A percentile compares a stretch with the other conserved stretches of the same genome.
phyloP scores from a whole-genome alignment of 2,113 vertebrate species.

The Triplophysa siluroides region DNA sequence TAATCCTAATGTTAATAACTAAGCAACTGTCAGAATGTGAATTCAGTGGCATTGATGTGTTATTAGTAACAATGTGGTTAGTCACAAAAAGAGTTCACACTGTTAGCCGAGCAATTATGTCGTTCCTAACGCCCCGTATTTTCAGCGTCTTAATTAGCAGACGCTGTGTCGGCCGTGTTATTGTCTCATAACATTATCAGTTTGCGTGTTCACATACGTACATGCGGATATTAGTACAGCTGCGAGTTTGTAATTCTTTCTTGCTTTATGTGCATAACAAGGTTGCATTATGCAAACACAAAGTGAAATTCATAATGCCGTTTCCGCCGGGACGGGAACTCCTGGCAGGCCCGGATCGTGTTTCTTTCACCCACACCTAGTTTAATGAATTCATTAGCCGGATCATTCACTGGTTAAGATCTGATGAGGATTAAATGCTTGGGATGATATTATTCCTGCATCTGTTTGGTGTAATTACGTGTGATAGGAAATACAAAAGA shows the following conservation, averaged over 20 bases:
- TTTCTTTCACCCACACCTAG: slow-evolving; percentile 34
- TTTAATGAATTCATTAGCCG: slow-evolving; percentile 45
- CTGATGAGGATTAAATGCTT: slow-evolving; percentile 42
- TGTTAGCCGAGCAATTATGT: background rate
- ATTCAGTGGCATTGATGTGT: too few species aligned
- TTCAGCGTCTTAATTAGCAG: slow-evolving; percentile 20
- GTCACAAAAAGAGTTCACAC: background rate
- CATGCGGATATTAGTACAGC: background rate
- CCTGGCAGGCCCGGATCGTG: background rate
- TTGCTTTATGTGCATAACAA: slow-evolving; percentile 22
- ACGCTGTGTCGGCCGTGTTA: background rate
- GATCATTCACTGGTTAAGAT: slow-evolving; percentile 37
- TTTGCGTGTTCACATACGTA: background rate
- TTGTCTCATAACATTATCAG: background rate
- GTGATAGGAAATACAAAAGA: slow-evolving; percentile 24
- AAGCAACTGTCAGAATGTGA: too few species aligned
- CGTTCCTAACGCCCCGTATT: background rate
- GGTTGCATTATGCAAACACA: slow-evolving; percentile 12
- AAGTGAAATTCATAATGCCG: background rate
- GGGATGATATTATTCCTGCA: slow-evolving; percentile 37
- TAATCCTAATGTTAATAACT: too few species aligned
- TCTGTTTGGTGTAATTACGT: slow-evolving; percentile 34
- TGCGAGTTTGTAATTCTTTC: slow-evolving; percentile 20
- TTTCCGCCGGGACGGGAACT: background rate
- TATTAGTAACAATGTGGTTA: background rate